Evolutionary conservation across 2,797 vertebrate species (phyloP), one percentile per base, ranked within the genome.

Genomic region (Pseudomugil tenellus): DNA sequence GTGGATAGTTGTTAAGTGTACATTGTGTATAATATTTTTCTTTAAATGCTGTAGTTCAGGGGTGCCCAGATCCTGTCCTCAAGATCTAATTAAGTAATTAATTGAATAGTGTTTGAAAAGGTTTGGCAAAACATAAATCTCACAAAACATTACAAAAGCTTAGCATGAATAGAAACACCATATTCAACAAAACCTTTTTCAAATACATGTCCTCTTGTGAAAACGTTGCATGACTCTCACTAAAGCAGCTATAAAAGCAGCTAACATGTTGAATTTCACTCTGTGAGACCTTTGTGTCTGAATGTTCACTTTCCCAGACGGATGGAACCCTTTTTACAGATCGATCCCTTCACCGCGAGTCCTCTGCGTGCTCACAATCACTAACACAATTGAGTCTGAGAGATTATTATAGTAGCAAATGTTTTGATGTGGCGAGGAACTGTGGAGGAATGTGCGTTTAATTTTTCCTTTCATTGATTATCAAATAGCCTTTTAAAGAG

Each of bases 221-320:
- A 66, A 62, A 76, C 37, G 41, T 52, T 35, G 28, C 23, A 4
- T 21, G 54, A 29, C 10, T 58, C 59, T 78, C 63, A 26, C 53
- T 55, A 49, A 75, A 57, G 55, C 64, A 59, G 32, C 56, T 72
- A 49, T 5, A 64, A 57, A 73, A 64, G 57, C 73, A 72, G 64
- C 39, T 41, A 73, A 72, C 71, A 81, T 57, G 68, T 46, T 49
- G 68, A 69, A 32, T 64, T 80, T 76, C 4, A 14, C 58, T 81
- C 31, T 52, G 16, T 17, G 14, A 70, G 57, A 48, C 46, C 59
- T 87, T 85, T 72, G 65, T 72, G 32, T 77, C 69, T 55, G 21
- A 72, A 49, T 70, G 64, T 43, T 81, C 74, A 62, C 70, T 91
- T 89, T 86, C 57, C 76, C 87, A 91, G 83, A 84, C 82, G 84